Evolutionary conservation across 1,140 invertebrate genomes (phyloP).

Genomic region (Triops longicaudatus): DNA sequence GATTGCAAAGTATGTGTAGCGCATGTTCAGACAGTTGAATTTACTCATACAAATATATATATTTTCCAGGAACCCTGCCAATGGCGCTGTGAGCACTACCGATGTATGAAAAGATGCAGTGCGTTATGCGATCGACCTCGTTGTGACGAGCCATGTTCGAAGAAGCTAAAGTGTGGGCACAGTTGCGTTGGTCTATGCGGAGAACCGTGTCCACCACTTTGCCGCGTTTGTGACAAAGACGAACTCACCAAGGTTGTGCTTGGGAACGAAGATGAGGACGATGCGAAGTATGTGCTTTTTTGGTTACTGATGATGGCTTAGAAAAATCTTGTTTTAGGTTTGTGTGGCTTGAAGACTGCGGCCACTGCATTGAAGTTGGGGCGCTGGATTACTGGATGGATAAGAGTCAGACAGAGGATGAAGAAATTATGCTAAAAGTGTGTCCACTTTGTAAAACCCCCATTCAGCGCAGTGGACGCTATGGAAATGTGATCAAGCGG

Average conservation of each 20-base stretch:
- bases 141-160: constrained; percentile 46
- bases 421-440: constrained; percentile 45
- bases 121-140: constrained; percentile 44
- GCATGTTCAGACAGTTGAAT: background rate
- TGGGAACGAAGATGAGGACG: constrained; percentile 48
- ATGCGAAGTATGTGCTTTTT: constrained; percentile 42
- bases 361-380: constrained; percentile 50
- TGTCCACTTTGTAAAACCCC: constrained; percentile 56
- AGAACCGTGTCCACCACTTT: constrained; percentile 48
- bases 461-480: constrained; percentile 52
- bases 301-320: constrained; percentile 21
- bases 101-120: constrained; percentile 49
- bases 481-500: constrained; percentile 49
- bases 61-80: constrained; percentile 32
- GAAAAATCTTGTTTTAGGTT: constrained; percentile 41
- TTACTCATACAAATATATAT: background rate
- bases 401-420: constrained; percentile 32
- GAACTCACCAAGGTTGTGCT: constrained; percentile 48
- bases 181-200: constrained; percentile 58
- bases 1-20: constrained; percentile 46
- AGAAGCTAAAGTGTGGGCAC: constrained; percentile 48
- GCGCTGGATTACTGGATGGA: constrained; percentile 48
- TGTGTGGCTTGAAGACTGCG: constrained; percentile 54
- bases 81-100: constrained; percentile 45
- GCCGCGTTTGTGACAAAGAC: constrained; percentile 42